Percentiles rank a stretch among this genome's conserved stretches.
These are phyloP conservation scores for Hucho hucho DNA, from an alignment of 2,113 vertebrate genomes.

Conservation along the genomic window DNA sequence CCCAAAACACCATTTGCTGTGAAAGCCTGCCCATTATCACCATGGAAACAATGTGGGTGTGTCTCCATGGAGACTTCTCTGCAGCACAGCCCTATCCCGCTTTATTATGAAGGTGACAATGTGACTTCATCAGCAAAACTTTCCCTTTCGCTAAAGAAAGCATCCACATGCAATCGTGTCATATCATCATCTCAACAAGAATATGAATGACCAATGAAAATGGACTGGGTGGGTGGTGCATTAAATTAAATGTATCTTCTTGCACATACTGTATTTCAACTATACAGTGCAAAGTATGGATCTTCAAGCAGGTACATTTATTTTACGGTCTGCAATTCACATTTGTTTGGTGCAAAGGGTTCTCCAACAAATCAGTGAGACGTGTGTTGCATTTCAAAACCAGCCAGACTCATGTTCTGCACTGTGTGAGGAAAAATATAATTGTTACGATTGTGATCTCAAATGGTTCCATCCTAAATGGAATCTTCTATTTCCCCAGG, in stretches of 20 bases:
- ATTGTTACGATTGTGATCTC: no score
- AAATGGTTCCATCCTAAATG: no score
- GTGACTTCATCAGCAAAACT: background rate
- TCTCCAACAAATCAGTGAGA: no score
- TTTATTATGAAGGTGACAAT: background rate
- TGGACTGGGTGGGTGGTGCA: no score
- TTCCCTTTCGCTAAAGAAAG: background rate
- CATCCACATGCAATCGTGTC: background rate
- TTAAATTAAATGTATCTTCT: background rate
- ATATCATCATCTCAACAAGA: background rate
- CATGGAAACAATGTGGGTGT: slow-evolving; percentile 36
- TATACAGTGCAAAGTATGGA: background rate
- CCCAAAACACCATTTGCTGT: background rate
- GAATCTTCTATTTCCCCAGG: no score
- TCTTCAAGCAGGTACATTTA: no score
- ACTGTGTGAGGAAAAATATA: no score
- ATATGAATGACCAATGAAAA: slow-evolving; percentile 2
- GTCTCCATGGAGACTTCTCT: slow-evolving; percentile 43
- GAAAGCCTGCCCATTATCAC: slow-evolving; percentile 11
- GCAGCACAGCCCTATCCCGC: slow-evolving; percentile 17
- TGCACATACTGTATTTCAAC: background rate
- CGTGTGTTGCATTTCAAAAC: no score
- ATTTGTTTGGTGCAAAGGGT: no score
- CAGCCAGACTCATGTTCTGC: no score
- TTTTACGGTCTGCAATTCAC: no score